These are phyloP conservation scores for Torymus texanus DNA, from an alignment of 2,888 invertebrate species.

Conservation along the genomic window DNA sequence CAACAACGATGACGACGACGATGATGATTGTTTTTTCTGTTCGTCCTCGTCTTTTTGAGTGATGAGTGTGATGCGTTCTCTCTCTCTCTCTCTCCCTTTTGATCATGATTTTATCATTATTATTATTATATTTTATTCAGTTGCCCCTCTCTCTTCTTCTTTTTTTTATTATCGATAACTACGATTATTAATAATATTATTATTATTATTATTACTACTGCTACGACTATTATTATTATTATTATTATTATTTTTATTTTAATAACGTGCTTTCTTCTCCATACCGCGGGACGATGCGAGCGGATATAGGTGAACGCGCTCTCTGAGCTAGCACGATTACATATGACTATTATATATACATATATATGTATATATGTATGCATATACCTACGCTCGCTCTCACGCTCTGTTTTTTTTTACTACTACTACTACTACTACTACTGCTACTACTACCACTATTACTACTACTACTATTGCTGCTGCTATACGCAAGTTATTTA, in stretches of 20 bases:
- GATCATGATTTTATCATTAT: conserved; percentile 23
- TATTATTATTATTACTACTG: conserved; percentile 17
- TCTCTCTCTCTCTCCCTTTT: conserved; percentile 36
- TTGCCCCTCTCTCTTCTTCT: conserved; percentile 4
- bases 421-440: no score
- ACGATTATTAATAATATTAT: conserved; percentile 5
- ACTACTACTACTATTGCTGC: not conserved
- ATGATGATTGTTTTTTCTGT: not conserved
- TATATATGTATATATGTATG: no score
- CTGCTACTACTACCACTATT: not conserved
- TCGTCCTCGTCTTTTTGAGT: conserved; percentile 38
- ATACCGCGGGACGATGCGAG: conserved; percentile 11
- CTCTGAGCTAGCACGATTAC: no score
- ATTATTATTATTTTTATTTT: conserved; percentile 27
- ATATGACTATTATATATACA: no score
- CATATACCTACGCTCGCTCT: no score
- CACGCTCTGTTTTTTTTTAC: no score
- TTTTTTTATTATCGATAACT: not conserved
- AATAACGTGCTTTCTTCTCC: conserved; percentile 16
- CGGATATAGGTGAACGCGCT: not conserved
- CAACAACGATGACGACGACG: no score
- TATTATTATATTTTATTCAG: not conserved
- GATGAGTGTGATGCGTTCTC: conserved; percentile 36
- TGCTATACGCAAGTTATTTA: conserved; percentile 21
- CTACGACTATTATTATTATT: conserved; percentile 14